Evolutionary conservation across 2,888 invertebrate genomes (phyloP).

Genomic region (Troilus luridus): DNA sequence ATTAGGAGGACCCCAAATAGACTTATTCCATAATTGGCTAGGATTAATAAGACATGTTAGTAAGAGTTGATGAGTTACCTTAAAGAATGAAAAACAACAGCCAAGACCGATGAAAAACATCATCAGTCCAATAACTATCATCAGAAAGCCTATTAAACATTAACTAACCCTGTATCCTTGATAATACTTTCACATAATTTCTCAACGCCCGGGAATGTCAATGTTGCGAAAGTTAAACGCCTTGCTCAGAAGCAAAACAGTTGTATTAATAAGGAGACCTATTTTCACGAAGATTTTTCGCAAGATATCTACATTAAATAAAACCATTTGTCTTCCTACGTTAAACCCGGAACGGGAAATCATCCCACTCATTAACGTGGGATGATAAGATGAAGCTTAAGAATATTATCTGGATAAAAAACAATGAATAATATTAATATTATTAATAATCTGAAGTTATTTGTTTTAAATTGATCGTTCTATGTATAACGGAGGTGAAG

Average conservation of each 20-base stretch:
- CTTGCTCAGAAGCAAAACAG: neutral
- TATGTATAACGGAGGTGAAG: neutral
- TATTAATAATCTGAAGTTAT: neutral
- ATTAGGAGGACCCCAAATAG: too few relatives aligned
- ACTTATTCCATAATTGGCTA: too few relatives aligned
- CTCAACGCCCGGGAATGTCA: neutral
- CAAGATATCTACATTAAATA: neutral
- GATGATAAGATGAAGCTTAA: neutral
- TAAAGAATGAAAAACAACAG: too few relatives aligned
- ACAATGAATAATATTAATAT: neutral
- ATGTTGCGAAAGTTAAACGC: neutral
- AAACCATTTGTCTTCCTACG: neutral
- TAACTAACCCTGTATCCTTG: neutral
- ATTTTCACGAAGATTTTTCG: neutral
- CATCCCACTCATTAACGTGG: neutral
- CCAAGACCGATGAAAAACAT: too few relatives aligned
- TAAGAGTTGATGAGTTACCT: too few relatives aligned
- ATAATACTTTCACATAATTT: slow-evolving; percentile 11
- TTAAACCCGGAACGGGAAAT: neutral
- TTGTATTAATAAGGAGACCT: neutral
- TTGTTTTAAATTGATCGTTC: neutral
- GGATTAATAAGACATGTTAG: too few relatives aligned
- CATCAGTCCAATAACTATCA: too few relatives aligned
- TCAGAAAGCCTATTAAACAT: neutral
- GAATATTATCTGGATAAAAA: neutral